A percentile compares a stretch with the other conserved stretches of the same genome.
phyloP scores from a whole-genome alignment of 2,888 invertebrate species.

The Scaptomyza parva region DNA sequence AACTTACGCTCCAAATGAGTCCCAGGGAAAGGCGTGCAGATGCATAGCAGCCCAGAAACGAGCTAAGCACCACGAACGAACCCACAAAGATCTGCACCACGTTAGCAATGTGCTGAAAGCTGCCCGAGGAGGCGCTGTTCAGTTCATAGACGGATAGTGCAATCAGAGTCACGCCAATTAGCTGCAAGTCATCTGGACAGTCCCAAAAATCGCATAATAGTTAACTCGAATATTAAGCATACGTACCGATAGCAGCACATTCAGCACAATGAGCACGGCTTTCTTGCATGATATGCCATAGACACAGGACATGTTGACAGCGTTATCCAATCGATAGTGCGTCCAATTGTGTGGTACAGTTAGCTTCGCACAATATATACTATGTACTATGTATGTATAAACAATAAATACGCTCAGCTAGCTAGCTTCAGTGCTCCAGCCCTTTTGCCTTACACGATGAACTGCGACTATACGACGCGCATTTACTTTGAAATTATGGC shows the following conservation, averaged over 20 bases:
- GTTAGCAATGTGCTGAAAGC: constrained; percentile 79
- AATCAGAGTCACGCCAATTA: constrained; percentile 78
- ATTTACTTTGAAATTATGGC: constrained; percentile 73
- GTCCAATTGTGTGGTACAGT: constrained; percentile 43
- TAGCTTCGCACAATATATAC: constrained; percentile 21
- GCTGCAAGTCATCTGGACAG: constrained; percentile 42
- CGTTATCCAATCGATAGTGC: constrained; percentile 60
- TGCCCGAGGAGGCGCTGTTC: constrained; percentile 79
- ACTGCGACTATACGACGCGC: constrained; percentile 67
- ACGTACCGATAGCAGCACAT: constrained; percentile 81
- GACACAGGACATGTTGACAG: constrained; percentile 67
- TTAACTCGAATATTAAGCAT: constrained; percentile 52
- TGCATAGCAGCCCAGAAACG: constrained; percentile 96
- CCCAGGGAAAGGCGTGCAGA: constrained; percentile 94
- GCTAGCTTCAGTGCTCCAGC: constrained; percentile 46
- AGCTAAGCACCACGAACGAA: constrained; percentile 90
- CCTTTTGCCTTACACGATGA: constrained; percentile 68
- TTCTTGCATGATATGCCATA: constrained; percentile 71
- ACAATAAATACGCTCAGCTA: constrained; percentile 17
- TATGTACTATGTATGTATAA: constrained; percentile 1
- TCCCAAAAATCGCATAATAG: constrained; percentile 1
- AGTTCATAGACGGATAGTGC: constrained; percentile 79
- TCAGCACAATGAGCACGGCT: constrained; percentile 73
- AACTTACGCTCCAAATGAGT: constrained; percentile 92
- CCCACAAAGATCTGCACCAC: constrained; percentile 88